Evolutionary conservation across 1,140 invertebrate genomes (phyloP), one percentile per base, ranked within the genome.

Genomic region (Eupristina koningsbergeri): DNA sequence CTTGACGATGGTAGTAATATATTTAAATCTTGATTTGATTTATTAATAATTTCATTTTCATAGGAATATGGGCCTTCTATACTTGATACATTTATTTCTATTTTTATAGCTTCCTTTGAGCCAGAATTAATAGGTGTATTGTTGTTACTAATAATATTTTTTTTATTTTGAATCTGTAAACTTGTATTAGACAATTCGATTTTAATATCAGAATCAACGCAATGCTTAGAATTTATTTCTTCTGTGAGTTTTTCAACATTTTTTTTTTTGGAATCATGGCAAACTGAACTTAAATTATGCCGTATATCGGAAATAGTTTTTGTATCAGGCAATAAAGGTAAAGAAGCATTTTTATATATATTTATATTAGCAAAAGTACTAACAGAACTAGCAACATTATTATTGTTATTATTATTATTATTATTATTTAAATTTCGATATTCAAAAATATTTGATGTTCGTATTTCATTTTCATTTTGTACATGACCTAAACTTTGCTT

Each of bases 111-210:
- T 31, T 91, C 91, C 13, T 89, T 61, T 0, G 85, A 17, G 41
- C 87, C n/a, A 31, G 5, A 22, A 13, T n/a, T 45, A 31, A 31
- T 67, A 8, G 45, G 41, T 19, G 22, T 81, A n/a, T n/a, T n/a
- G 29, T 79, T 86, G 0, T 80, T 39, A 8, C 3, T 84, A 22
- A 84, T 87, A 5, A 36, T 36, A n/a, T 88, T 81, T 5, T 85
- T 86, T 69, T 89, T 86, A 45, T 89, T 85, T 45, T 86, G 86
- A 3, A 90, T 89, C 8, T 89, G 88, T 13, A 91, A 78, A 83
- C 90, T 90, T 0, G 91, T 88, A 39, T 91, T 91, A 0, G 87
- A 84, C 9, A 92, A 85, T 58, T 92, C 88, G 79, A 92, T 90
- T 34, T 90, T 89, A 39, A 91, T 88, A 13, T 91, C 90, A 1